Conservation (phyloP, 2,888 invertebrate species). For the Norana najaformis region DNA sequence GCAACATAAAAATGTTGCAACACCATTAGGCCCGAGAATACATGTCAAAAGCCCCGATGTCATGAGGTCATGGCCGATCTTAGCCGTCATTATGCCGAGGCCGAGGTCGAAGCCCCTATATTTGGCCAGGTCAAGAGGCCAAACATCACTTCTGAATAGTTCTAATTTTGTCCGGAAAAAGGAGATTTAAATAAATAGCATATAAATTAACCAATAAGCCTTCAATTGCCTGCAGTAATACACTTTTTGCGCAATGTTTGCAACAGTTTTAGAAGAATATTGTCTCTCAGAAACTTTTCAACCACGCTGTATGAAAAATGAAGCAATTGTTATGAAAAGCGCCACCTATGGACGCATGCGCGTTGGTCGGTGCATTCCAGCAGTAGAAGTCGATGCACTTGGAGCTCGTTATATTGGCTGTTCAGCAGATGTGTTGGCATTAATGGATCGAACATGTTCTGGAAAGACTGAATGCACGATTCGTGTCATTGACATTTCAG, state of each 20-base stretch:
- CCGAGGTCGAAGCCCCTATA: too few relatives aligned
- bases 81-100: too few relatives aligned
- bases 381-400: conserved; percentile 21
- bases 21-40: too few relatives aligned
- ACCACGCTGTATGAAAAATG: conserved; percentile 22
- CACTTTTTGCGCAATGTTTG: background rate
- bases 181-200: background rate
- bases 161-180: background rate
- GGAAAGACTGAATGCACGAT: conserved; percentile 27
- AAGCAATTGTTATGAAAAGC: conserved; percentile 29
- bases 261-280: background rate
- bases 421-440: conserved; percentile 23
- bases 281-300: conserved; percentile 26
- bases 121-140: background rate
- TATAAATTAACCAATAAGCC: background rate
- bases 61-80: too few relatives aligned
- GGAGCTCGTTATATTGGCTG: conserved; percentile 29
- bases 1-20: too few relatives aligned
- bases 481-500: background rate
- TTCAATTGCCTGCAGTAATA: background rate
- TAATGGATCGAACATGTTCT: conserved; percentile 29
- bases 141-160: background rate
- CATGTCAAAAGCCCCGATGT: too few relatives aligned
- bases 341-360: conserved; percentile 29
- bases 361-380: conserved; percentile 26